Conservation (phyloP, 2,797 vertebrate genomes). For the Lepus townsendii region DNA sequence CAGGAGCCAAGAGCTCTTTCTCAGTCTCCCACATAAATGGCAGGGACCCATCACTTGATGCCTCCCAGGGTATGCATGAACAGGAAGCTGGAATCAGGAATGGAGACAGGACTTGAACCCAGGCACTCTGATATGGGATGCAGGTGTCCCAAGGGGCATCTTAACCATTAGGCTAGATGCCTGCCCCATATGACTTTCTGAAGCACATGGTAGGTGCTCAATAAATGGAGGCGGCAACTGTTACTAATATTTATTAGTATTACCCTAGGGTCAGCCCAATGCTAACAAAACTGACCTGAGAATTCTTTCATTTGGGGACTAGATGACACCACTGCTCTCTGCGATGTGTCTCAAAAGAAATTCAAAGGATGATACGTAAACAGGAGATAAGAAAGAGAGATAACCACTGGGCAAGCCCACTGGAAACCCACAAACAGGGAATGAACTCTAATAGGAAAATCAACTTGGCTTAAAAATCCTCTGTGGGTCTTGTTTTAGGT, state of each 20-base stretch:
- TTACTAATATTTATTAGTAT: background rate
- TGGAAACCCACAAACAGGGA: background rate
- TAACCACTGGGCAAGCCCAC: background rate
- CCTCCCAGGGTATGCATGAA: no score
- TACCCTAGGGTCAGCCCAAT: background rate
- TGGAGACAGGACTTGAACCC: no score
- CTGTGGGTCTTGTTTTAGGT: background rate
- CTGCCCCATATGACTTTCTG: no score
- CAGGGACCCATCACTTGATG: no score
- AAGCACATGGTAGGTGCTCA: background rate
- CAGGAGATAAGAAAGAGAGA: background rate
- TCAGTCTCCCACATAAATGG: no score
- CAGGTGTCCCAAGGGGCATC: no score
- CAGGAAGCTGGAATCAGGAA: no score
- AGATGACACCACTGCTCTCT: background rate
- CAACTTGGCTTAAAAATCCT: background rate
- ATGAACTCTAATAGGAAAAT: background rate
- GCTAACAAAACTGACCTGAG: background rate
- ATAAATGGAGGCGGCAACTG: background rate
- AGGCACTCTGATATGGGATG: no score
- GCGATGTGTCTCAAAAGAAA: background rate
- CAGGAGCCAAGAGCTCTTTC: no score
- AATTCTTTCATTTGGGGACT: background rate
- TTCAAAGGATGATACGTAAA: background rate
- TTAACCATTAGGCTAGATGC: no score